phyloP scores from a whole-genome alignment of 2,113 vertebrate species.

The Prietella phreatophila region DNA sequence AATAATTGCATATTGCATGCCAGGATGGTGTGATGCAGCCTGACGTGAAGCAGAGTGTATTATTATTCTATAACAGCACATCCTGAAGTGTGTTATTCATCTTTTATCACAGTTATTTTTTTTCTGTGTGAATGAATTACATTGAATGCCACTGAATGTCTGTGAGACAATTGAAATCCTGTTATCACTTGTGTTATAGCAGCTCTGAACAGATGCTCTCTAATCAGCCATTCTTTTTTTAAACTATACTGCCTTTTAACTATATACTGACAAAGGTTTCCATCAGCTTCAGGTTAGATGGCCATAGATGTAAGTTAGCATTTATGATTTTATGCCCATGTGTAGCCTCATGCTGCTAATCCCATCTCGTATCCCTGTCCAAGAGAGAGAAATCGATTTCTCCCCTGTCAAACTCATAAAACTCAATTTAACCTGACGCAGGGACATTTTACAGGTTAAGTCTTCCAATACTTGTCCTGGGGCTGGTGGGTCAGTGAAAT shows the following conservation, averaged over 20 bases:
- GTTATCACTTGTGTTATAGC: neutral
- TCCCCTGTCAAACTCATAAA: constrained; percentile 60
- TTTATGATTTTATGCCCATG: constrained; percentile 54
- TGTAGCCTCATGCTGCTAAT: constrained; percentile 38
- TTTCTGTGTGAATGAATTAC: neutral
- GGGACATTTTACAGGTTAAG: constrained; percentile 61
- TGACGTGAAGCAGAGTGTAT: neutral
- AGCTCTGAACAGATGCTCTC: neutral
- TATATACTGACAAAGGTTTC: neutral
- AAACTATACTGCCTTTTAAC: neutral
- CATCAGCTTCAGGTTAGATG: neutral
- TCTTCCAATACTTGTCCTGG: constrained; percentile 56
- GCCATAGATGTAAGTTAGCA: constrained; percentile 57
- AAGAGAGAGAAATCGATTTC: constrained; percentile 61
- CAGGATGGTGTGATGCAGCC: neutral
- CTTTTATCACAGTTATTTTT: neutral
- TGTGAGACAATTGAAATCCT: neutral
- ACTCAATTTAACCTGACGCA: constrained; percentile 51
- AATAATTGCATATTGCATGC: neutral
- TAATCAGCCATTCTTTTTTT: too few species aligned
- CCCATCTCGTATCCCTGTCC: constrained; percentile 12
- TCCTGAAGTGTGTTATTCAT: neutral
- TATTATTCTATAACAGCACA: neutral
- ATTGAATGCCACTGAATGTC: neutral
- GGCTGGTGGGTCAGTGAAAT: constrained; percentile 66